Conservation (phyloP, 2,113 vertebrate species). For the Hiodon alosoides region DNA sequence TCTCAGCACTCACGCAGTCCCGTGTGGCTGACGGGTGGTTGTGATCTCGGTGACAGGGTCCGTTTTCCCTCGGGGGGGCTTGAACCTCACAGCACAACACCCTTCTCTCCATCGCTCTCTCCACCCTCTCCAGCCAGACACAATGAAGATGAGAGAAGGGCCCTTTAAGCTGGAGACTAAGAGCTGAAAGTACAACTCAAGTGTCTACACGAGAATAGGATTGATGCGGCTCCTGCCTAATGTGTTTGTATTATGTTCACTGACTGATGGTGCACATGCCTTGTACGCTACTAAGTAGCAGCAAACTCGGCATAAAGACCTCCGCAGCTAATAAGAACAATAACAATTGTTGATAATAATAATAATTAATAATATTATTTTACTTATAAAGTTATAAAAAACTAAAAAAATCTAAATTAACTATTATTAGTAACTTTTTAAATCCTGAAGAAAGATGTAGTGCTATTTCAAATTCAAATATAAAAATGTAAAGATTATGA, state of each 20-base stretch:
- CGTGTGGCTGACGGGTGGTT: constrained; percentile 60
- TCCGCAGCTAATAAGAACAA: background rate
- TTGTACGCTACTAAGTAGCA: background rate
- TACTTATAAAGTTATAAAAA: too few relatives aligned
- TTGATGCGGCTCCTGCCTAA: constrained; percentile 5
- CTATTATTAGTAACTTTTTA: too few relatives aligned
- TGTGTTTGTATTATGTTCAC: constrained; percentile 15
- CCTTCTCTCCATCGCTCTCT: constrained; percentile 14
- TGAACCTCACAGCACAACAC: background rate
- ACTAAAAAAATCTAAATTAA: too few relatives aligned
- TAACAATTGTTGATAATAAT: background rate
- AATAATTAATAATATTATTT: background rate
- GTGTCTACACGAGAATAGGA: constrained; percentile 2
- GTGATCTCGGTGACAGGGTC: constrained; percentile 61
- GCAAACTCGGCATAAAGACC: background rate
- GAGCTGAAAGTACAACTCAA: constrained; percentile 38
- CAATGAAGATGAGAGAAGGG: constrained; percentile 41
- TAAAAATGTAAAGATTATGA: too few relatives aligned
- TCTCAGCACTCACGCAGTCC: constrained; percentile 14
- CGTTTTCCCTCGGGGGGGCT: constrained; percentile 39
- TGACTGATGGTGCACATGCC: background rate
- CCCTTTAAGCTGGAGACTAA: constrained; percentile 47
- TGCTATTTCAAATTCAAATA: too few relatives aligned
- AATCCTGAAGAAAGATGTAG: too few relatives aligned
- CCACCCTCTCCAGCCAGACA: constrained; percentile 36